Conservation (phyloP, 2,888 invertebrate genomes). For the Luperina nickerlii region DNA sequence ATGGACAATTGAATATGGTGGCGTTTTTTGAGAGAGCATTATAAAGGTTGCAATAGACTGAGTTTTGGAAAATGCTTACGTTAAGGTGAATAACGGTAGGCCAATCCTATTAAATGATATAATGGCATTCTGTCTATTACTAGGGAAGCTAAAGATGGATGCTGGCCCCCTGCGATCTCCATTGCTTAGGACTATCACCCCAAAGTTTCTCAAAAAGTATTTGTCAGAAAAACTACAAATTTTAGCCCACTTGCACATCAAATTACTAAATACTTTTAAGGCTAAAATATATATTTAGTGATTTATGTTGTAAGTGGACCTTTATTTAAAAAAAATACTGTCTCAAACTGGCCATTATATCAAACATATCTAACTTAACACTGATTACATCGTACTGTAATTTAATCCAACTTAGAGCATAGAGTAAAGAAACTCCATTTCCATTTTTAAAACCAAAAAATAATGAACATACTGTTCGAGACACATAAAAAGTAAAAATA, state of each 20-base stretch:
- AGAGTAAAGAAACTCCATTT: not conserved
- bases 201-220: no score
- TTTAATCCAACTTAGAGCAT: not conserved
- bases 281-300: not conserved
- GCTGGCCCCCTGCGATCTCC: not conserved
- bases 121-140: not conserved
- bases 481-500: slow-evolving; percentile 19
- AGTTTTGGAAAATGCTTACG: not conserved
- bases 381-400: not conserved
- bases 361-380: not conserved
- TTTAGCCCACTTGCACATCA: not conserved
- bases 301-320: not conserved
- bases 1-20: not conserved
- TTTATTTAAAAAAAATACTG: not conserved
- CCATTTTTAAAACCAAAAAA: slow-evolving; percentile 3
- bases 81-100: not conserved
- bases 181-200: not conserved
- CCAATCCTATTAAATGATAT: not conserved
- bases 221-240: not conserved
- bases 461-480: not conserved
- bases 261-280: not conserved
- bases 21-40: not conserved
- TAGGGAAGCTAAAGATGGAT: not conserved
- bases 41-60: no score
- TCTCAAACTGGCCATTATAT: not conserved